Evolutionary conservation across 2,113 vertebrate genomes (phyloP).

Genomic region (Uria lomvia): DNA sequence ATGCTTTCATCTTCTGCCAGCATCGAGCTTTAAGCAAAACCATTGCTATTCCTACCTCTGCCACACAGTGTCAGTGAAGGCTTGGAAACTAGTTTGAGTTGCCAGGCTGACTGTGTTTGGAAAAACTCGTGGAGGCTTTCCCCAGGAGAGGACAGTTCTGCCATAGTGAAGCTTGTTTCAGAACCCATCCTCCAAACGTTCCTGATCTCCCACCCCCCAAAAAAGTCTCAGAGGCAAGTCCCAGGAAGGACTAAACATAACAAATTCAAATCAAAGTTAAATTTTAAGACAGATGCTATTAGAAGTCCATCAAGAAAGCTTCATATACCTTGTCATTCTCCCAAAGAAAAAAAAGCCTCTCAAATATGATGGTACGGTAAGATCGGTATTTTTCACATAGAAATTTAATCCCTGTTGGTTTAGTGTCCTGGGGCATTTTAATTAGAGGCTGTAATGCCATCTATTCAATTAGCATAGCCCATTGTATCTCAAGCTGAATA

Average conservation of each 20-base stretch:
- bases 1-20: not conserved
- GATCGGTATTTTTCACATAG: not conserved
- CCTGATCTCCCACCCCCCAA: rapidly evolving
- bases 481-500: not conserved
- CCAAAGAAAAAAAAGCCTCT: not conserved
- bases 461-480: slow-evolving; percentile 19
- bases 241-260: not conserved
- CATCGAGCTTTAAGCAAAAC: not conserved
- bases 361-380: not conserved
- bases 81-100: not conserved
- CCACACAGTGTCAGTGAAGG: slow-evolving; percentile 72
- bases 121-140: not conserved
- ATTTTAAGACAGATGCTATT: not conserved
- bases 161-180: not conserved
- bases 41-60: slow-evolving; percentile 32
- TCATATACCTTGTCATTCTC: not conserved
- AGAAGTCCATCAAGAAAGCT: not conserved
- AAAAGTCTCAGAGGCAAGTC: not conserved
- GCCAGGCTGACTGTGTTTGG: not conserved
- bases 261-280: not conserved
- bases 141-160: not conserved
- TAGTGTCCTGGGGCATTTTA: not conserved
- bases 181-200: not conserved
- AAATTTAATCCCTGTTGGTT: not conserved
- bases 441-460: not conserved